These are phyloP conservation scores for Matsumurasca onukii DNA, from an alignment of 1,140 invertebrate species.

Conservation along the genomic window DNA sequence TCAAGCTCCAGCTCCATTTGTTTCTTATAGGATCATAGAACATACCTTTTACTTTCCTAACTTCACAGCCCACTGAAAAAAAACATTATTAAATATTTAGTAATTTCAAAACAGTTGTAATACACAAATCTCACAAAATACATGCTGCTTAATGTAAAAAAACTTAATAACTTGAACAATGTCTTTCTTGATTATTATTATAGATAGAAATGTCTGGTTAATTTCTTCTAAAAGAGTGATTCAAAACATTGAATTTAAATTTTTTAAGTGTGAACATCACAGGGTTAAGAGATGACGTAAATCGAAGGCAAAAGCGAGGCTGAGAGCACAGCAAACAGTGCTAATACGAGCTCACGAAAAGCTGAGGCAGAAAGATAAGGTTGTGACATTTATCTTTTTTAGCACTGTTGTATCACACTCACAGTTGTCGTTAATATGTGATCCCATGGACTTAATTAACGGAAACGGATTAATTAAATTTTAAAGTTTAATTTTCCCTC, in stretches of 20 bases:
- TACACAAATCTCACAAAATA: not conserved
- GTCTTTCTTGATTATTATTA: not conserved
- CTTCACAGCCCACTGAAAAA: slow-evolving; percentile 4
- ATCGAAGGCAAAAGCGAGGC: too few species aligned
- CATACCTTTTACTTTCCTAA: not conserved
- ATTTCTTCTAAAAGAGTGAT: not conserved
- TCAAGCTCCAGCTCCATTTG: slow-evolving; percentile 9
- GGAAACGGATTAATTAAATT: too few species aligned
- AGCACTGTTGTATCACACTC: too few species aligned
- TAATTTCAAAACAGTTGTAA: not conserved
- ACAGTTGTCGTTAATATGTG: too few species aligned
- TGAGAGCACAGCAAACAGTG: too few species aligned
- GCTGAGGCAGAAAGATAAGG: too few species aligned
- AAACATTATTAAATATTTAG: not conserved
- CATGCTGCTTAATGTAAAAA: not conserved
- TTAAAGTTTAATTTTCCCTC: too few species aligned
- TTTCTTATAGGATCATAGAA: not conserved
- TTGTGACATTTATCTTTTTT: too few species aligned
- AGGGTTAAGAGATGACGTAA: not conserved
- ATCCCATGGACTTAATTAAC: too few species aligned
- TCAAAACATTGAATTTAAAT: not conserved
- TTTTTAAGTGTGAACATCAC: not conserved
- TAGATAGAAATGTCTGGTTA: too few species aligned
- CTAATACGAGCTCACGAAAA: too few species aligned
- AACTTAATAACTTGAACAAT: not conserved